Conservation (phyloP, 2,888 invertebrate genomes). For the Nomada lathburiana region DNA sequence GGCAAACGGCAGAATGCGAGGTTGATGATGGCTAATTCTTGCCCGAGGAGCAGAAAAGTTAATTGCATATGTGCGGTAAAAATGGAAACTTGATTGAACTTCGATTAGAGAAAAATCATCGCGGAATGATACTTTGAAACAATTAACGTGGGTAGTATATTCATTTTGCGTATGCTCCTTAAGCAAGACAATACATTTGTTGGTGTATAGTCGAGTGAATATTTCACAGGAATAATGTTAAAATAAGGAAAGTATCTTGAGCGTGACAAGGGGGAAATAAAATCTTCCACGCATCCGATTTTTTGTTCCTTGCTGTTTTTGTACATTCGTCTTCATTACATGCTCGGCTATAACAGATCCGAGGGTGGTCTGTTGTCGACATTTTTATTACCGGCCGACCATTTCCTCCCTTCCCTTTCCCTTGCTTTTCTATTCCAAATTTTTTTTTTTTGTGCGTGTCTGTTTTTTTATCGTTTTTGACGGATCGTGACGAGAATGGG, state of each 20-base stretch:
- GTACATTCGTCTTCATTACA: constrained; percentile 43
- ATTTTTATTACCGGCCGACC: constrained; percentile 54
- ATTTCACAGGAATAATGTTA: too few relatives aligned
- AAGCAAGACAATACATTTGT: too few relatives aligned
- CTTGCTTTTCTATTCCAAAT: too few relatives aligned
- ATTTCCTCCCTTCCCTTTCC: constrained; percentile 2
- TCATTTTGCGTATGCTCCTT: too few relatives aligned
- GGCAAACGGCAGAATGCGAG: neutral
- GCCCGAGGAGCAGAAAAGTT: neutral
- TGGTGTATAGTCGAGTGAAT: too few relatives aligned
- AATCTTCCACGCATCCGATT: constrained; percentile 7
- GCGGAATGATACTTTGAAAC: too few relatives aligned
- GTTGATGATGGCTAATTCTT: neutral
- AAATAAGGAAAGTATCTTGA: neutral
- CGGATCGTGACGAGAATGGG: constrained; percentile 26
- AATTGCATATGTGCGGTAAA: too few relatives aligned
- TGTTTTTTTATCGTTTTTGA: constrained; percentile 39
- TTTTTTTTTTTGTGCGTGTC: too few relatives aligned
- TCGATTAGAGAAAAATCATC: too few relatives aligned
- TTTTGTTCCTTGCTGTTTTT: constrained; percentile 15
- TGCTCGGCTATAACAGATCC: constrained; percentile 30
- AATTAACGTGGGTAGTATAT: too few relatives aligned
- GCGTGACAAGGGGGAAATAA: neutral
- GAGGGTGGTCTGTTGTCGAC: constrained; percentile 42
- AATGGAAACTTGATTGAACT: too few relatives aligned